Conservation (phyloP, 1,140 invertebrate genomes). For the Nasonia vitripennis region DNA sequence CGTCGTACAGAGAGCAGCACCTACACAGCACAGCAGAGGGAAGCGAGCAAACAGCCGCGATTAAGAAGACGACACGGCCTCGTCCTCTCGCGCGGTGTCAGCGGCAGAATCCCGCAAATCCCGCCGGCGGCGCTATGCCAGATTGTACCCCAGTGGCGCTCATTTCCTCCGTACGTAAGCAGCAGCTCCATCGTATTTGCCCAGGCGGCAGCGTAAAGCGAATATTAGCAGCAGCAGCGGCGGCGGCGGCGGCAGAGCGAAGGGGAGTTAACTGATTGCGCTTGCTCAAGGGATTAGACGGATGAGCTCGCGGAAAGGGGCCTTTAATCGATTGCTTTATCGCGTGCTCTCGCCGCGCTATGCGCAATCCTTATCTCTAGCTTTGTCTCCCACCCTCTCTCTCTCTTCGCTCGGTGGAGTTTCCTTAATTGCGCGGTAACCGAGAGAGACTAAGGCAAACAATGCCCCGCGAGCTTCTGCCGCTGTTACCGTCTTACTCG, state of each 20-base stretch:
- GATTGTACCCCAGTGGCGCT: slow-evolving; percentile 48
- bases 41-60: not conserved
- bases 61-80: not conserved
- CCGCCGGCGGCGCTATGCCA: slow-evolving; percentile 28
- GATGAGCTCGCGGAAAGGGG: slow-evolving; percentile 53
- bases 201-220: slow-evolving; percentile 43
- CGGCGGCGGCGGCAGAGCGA: not conserved
- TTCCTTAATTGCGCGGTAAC: slow-evolving; percentile 53
- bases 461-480: slow-evolving; percentile 29
- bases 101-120: slow-evolving; percentile 49
- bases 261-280: slow-evolving; percentile 51
- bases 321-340: slow-evolving; percentile 51
- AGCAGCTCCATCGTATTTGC: slow-evolving; percentile 36
- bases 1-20: not conserved
- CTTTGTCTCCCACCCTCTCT: slow-evolving; percentile 38
- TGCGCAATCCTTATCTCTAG: slow-evolving; percentile 44
- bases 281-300: slow-evolving; percentile 53
- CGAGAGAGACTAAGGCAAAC: slow-evolving; percentile 41
- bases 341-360: slow-evolving; percentile 42
- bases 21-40: not conserved
- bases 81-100: slow-evolving; percentile 21
- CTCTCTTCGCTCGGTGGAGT: slow-evolving; percentile 36
- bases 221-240: slow-evolving; percentile 50
- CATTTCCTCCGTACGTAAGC: slow-evolving; percentile 45
- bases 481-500: not conserved